phyloP scores from a whole-genome alignment of 2,113 vertebrate genomes.

The Jaculus jaculus region DNA sequence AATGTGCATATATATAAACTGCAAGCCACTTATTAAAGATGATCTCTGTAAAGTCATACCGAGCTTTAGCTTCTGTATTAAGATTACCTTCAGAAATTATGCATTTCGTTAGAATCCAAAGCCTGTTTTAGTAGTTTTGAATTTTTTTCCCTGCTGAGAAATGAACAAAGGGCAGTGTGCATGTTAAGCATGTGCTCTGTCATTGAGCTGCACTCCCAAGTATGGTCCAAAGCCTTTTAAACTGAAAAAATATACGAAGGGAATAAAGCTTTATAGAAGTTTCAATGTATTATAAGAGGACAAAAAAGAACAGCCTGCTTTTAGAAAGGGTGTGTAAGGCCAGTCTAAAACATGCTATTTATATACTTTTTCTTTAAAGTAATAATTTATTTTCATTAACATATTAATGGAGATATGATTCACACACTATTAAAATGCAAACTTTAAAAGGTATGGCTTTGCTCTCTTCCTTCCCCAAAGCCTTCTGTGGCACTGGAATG shows the following conservation, averaged over 20 bases:
- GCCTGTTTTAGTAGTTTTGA: background rate
- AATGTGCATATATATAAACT: background rate
- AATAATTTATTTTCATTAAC: background rate
- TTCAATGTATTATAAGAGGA: conserved; percentile 9
- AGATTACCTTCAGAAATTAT: background rate
- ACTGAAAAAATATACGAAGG: background rate
- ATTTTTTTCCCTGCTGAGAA: too few relatives aligned
- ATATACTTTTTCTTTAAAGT: background rate
- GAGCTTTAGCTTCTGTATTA: background rate
- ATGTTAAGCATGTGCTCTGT: too few relatives aligned
- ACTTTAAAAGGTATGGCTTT: background rate
- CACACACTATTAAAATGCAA: background rate
- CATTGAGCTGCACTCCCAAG: too few relatives aligned
- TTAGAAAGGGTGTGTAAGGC: background rate
- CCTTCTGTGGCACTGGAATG: background rate
- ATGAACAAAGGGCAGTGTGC: too few relatives aligned
- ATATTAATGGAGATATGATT: conserved; percentile 8
- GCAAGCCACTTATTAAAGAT: background rate
- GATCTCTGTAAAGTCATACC: background rate
- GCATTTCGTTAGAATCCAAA: background rate
- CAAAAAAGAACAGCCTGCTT: background rate
- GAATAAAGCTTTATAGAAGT: conserved; percentile 20
- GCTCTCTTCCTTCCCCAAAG: background rate
- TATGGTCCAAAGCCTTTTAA: too few relatives aligned
- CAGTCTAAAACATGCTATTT: background rate